phyloP scores from a whole-genome alignment of 2,888 invertebrate species.

The Mesorhabditis spiculigera region DNA sequence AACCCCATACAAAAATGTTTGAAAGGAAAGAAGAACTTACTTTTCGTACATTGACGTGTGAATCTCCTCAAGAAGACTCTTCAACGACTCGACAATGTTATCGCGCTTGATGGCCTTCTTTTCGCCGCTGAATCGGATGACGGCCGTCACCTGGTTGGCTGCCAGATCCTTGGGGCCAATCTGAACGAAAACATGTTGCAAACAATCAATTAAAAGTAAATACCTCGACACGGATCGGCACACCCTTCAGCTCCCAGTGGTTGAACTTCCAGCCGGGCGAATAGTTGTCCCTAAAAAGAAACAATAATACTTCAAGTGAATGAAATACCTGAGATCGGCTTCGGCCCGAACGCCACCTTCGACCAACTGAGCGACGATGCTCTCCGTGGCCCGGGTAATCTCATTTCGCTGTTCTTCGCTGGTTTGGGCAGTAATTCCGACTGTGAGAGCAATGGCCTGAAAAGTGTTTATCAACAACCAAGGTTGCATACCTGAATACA shows the following conservation, averaged over 20 bases:
- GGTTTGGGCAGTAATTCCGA: slow-evolving; percentile 84
- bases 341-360: slow-evolving; percentile 72
- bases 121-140: slow-evolving; percentile 81
- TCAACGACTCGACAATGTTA: slow-evolving; percentile 66
- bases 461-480: slow-evolving; percentile 11
- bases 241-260: slow-evolving; percentile 83
- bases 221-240: slow-evolving; percentile 50
- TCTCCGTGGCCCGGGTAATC: slow-evolving; percentile 64
- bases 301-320: not conserved
- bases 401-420: slow-evolving; percentile 71
- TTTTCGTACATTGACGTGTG: slow-evolving; percentile 77
- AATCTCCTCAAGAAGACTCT: slow-evolving; percentile 73
- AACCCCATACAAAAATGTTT: slow-evolving; percentile 67
- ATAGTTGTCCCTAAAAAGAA: slow-evolving; percentile 72
- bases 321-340: slow-evolving; percentile 70
- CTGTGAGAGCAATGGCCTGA: slow-evolving; percentile 80
- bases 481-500: slow-evolving; percentile 69
- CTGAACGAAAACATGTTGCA: slow-evolving; percentile 67
- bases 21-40: slow-evolving; percentile 62
- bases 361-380: slow-evolving; percentile 66
- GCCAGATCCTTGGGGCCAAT: slow-evolving; percentile 91
- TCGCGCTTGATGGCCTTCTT: slow-evolving; percentile 72
- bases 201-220: not conserved
- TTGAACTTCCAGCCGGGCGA: slow-evolving; percentile 99
- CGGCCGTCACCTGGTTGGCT: slow-evolving; percentile 77